A percentile compares a stretch with the other conserved stretches of the same genome.
These are phyloP conservation scores for Drosophila nebulosa DNA, from an alignment of 1,140 invertebrate species.

Conservation along the genomic window DNA sequence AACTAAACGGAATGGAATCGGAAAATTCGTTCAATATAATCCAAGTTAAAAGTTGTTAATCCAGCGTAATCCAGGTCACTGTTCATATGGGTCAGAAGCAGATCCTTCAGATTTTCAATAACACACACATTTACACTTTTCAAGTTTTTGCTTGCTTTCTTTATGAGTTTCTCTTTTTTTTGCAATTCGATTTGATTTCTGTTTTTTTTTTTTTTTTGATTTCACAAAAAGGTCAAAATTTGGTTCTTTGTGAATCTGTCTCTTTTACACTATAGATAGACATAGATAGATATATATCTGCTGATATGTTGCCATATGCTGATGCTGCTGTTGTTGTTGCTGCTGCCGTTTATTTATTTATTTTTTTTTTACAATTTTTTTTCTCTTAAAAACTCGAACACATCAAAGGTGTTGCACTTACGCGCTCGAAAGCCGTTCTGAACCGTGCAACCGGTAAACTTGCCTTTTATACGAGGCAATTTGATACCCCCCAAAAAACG, in stretches of 20 bases:
- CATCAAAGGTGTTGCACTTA: conserved; percentile 85
- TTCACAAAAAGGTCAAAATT: conserved; percentile 68
- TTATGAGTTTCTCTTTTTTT: conserved; percentile 26
- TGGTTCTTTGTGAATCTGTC: conserved; percentile 29
- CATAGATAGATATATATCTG: background rate
- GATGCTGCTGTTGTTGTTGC: conserved; percentile 12
- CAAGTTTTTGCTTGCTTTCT: conserved; percentile 20
- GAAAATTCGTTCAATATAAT: conserved; percentile 35
- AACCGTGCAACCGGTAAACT: conserved; percentile 86
- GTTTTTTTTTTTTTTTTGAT: conserved; percentile 33
- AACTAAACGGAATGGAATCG: background rate
- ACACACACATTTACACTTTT: conserved; percentile 44
- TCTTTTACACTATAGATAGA: conserved; percentile 42
- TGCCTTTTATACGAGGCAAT: conserved; percentile 93
- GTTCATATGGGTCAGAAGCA: conserved; percentile 34
- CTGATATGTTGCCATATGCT: conserved; percentile 23
- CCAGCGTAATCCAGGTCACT: conserved; percentile 60
- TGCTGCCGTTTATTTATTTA: background rate
- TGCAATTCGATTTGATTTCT: conserved; percentile 40
- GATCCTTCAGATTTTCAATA: conserved; percentile 45
- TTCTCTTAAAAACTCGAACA: conserved; percentile 69
- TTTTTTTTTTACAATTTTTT: background rate
- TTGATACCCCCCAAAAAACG: conserved; percentile 83
- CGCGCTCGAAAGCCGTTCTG: conserved; percentile 96
- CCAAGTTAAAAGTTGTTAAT: conserved; percentile 62